These are phyloP conservation scores for Acropternis orthonyx DNA, from an alignment of 2,797 vertebrate species.

Conservation along the genomic window DNA sequence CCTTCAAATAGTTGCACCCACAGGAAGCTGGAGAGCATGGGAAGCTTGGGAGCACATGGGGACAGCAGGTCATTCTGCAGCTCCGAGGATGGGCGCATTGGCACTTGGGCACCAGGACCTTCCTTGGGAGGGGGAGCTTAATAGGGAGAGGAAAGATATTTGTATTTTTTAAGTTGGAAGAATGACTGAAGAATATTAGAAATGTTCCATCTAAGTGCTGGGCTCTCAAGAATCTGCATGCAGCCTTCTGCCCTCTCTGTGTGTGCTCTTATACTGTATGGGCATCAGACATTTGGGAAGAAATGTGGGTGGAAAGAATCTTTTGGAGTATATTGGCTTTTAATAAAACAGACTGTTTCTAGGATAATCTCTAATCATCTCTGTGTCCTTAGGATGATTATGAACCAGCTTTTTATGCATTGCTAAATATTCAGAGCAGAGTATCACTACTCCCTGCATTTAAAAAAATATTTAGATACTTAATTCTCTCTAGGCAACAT, in stretches of 20 bases:
- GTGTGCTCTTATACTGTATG: neutral
- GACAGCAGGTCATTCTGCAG: neutral
- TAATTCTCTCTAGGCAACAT: neutral
- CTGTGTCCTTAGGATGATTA: neutral
- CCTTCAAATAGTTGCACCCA: neutral
- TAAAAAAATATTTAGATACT: neutral
- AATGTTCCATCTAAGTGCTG: neutral
- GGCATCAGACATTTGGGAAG: neutral
- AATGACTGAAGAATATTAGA: neutral
- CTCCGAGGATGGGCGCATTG: fast-evolving
- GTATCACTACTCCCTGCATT: neutral
- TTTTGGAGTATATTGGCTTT: neutral
- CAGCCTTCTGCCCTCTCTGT: neutral
- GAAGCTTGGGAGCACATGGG: neutral
- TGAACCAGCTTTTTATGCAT: neutral
- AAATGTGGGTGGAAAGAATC: neutral
- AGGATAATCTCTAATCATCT: neutral
- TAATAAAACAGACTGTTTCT: neutral
- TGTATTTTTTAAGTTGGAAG: neutral
- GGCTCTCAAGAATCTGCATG: neutral
- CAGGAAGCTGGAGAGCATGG: fast-evolving
- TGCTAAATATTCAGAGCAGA: neutral
- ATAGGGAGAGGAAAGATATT: neutral
- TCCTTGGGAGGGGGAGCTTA: neutral
- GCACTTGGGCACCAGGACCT: neutral